Base-by-base conservation (phyloP, 37 sponge, comb jelly and placozoan genomes). In the Geodia barretti region DNA sequence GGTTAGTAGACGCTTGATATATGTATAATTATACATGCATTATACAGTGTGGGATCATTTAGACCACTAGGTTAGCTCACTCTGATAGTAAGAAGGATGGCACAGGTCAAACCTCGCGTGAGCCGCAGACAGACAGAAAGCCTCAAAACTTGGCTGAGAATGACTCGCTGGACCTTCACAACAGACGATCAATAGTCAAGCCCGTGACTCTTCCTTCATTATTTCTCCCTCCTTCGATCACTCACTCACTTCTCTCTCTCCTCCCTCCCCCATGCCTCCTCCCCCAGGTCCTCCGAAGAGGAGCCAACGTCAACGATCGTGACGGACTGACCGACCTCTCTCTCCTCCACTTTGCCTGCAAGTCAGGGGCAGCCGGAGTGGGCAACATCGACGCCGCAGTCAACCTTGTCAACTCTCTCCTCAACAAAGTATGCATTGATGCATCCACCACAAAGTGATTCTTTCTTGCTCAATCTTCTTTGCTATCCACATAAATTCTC, bases 321-420 rank as follows among this genome's bases (percentile, higher is more conserved):
- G 99, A 98, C 70, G 88, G 95, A 36, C 93, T 98, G 23, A 92
- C 95, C 39, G 99, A 94, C 61, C 84, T 91, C 74, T 91, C 95
- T 19, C 69, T 98, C 77, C 75, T 98, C 23, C 96, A 94, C 79
- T 98, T 89, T 84, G 97, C 97, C 39, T 86, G 90, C 75, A 98
- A 98, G 78, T 87, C 99, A 24, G 97, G 93, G 60, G 92, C 97
- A 88, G 87, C 76, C 79, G 87, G 91, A 32, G 63, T 93, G 21
- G 91, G 91, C 29, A 90, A 82, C 33, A 84, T 41, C 23, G 60
- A 39, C 11, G 29, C 83, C 9, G 83, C 91, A 24, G 72, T 75
- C 0, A 86, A 82, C 30, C 72, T 93, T 29, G 91, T 90, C 23
- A 71, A 79, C 32, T 60, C 79, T 62, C 70, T 91, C 70, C 73